Evolutionary conservation across 2,113 vertebrate genomes (phyloP).

Genomic region (Ovibos moschatus): DNA sequence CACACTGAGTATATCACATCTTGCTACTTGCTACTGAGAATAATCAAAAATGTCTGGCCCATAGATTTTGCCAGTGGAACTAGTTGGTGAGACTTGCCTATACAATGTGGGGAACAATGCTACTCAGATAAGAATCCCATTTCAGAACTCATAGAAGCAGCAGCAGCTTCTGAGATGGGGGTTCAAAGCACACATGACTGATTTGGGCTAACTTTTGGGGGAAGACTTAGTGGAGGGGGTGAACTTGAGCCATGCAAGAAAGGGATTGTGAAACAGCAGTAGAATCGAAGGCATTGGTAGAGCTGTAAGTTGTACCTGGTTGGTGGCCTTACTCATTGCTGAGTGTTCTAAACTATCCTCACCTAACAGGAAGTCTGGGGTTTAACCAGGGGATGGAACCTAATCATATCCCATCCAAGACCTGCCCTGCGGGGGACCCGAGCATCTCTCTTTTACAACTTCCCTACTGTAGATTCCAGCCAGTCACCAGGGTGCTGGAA

Average conservation of each 20-base stretch:
- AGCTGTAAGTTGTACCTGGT: not conserved
- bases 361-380: not conserved
- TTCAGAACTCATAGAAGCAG: not conserved
- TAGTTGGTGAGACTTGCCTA: not conserved
- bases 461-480: not conserved
- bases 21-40: not conserved
- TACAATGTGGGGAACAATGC: not conserved
- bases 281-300: not conserved
- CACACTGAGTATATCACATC: not conserved
- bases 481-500: not conserved
- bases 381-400: not conserved
- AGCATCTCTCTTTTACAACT: accelerated
- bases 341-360: not conserved
- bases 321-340: not conserved
- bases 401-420: not conserved
- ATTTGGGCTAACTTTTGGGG: not conserved
- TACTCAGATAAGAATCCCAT: not conserved
- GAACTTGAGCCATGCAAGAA: not conserved
- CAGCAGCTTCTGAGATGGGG: not conserved
- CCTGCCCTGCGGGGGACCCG: accelerated
- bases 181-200: not conserved
- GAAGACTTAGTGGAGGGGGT: not conserved
- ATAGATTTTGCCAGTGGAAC: not conserved
- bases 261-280: not conserved
- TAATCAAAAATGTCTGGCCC: not conserved